Base-by-base conservation (phyloP, 1,140 invertebrate genomes). In the Heliconius himera region DNA sequence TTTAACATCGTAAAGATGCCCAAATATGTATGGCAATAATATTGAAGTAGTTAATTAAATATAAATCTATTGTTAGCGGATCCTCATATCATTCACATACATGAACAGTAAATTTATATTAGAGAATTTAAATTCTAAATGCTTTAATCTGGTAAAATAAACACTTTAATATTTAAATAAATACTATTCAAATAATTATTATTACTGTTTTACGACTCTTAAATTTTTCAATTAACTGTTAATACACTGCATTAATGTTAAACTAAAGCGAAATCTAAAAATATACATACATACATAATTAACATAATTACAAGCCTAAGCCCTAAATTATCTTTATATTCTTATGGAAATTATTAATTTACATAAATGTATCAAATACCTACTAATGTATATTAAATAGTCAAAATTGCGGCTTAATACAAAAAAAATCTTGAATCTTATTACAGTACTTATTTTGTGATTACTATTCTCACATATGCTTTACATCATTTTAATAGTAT, bases 11-110 rank as follows among this genome's bases (percentile, higher is more conserved):
- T 80, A 78, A 84, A 79, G 82, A 83, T 86, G 82, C 82, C 83
- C 82, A 83, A 86, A 82, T 78, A 82, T 82, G 73, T 81, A 86
- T 86, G 85, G 85, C 85, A 86, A 86, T 86, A 86, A 86, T 86
- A 86, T 84, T 83, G 75, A 81, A 81, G 81, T 85, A 85, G 83
- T 78, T 72, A 74, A 66, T 26, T 81, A 81, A 70, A 75, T 84
- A 82, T 75, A 76, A 81, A 74, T 76, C n/a, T 72, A 72, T 77
- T 66, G 60, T 79, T 70, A 77, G 51, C 9, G 22, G 49, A 29
- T 72, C 71, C 74, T 33, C 66, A 60, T 51, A 75, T 70, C 78
- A 70, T 38, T 41, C 54, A 22, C 29, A 76, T 41, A 76, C 56
- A 66, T 76, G 13, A 38, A 22, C 6, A 72, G 33, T 41, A 72